These are phyloP conservation scores for Lycophotia porphyrea DNA, from an alignment of 2,888 invertebrate genomes.

Conservation along the genomic window DNA sequence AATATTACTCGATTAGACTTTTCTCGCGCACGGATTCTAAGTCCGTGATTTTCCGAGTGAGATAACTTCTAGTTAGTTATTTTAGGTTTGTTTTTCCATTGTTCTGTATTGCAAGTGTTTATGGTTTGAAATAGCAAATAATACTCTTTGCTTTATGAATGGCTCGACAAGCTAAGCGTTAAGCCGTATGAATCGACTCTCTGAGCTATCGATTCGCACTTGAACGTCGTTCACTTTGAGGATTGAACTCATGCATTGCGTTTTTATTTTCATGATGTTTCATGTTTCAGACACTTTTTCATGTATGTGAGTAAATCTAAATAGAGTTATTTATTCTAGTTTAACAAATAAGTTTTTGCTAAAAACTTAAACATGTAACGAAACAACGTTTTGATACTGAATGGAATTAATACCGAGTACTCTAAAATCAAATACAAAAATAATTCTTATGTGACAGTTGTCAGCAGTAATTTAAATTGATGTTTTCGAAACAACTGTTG, in stretches of 20 bases:
- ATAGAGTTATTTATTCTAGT: not conserved
- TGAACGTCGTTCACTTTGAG: constrained; percentile 29
- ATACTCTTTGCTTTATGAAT: constrained; percentile 15
- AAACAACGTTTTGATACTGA: not conserved
- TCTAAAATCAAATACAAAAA: constrained; percentile 14
- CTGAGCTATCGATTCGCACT: constrained; percentile 35
- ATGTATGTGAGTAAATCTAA: not conserved
- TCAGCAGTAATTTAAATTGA: constrained; percentile 29
- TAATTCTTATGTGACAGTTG: constrained; percentile 10
- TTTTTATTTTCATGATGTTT: constrained; percentile 16
- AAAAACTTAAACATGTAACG: not conserved
- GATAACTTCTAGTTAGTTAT: constrained; percentile 34
- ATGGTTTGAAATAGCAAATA: constrained; percentile 16
- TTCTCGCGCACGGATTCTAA: constrained; percentile 60
- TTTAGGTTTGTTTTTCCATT: constrained; percentile 14
- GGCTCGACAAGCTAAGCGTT: constrained; percentile 23
- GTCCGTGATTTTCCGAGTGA: constrained; percentile 52
- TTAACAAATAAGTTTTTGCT: not conserved
- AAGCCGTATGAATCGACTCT: constrained; percentile 39
- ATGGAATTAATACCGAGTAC: not conserved
- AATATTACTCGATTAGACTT: constrained; percentile 70
- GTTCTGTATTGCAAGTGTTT: constrained; percentile 11
- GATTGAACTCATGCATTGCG: constrained; percentile 16
- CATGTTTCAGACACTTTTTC: not conserved
- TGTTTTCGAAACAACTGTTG: constrained; percentile 27